These are phyloP conservation scores for Rhodophaea formosa DNA, from an alignment of 2,888 invertebrate genomes.

Conservation along the genomic window DNA sequence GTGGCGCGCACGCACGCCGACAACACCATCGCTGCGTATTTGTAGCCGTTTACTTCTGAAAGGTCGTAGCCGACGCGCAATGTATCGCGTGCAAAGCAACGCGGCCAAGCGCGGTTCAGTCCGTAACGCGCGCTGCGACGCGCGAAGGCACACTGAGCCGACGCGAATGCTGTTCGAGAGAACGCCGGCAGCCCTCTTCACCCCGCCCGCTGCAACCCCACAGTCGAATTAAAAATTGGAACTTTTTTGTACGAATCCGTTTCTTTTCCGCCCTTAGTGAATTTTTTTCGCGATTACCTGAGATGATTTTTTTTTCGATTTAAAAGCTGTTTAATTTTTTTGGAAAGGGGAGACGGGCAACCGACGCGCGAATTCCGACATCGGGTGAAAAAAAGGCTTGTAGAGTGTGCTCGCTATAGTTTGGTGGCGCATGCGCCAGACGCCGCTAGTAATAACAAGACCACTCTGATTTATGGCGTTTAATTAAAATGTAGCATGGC, in stretches of 20 bases:
- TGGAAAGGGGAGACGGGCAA: constrained; percentile 72
- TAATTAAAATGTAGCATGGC: not conserved
- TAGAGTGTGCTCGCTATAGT: constrained; percentile 25
- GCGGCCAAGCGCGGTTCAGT: constrained; percentile 18
- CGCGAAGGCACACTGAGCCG: constrained; percentile 25
- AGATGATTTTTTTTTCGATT: constrained; percentile 72
- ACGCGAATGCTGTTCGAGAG: constrained; percentile 13
- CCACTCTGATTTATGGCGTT: constrained; percentile 6
- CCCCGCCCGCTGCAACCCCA: constrained; percentile 39
- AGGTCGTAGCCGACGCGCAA: constrained; percentile 17
- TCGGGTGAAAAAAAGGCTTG: constrained; percentile 57
- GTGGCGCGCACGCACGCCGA: constrained; percentile 71
- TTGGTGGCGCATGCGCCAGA: constrained; percentile 40
- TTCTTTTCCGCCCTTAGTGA: constrained; percentile 80
- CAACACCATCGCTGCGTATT: constrained; percentile 56
- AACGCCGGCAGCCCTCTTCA: constrained; percentile 27
- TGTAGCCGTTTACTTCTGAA: constrained; percentile 20
- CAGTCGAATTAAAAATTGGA: constrained; percentile 69
- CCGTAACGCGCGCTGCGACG: constrained; percentile 23
- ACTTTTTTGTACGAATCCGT: constrained; percentile 77
- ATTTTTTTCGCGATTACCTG: constrained; percentile 81
- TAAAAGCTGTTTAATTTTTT: constrained; percentile 81
- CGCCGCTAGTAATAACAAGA: constrained; percentile 32
- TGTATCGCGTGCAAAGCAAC: constrained; percentile 20
- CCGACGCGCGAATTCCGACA: constrained; percentile 78